Evolutionary conservation across 2,113 vertebrate genomes (phyloP).

Genomic region (Cyphomyrus discorhynchus): DNA sequence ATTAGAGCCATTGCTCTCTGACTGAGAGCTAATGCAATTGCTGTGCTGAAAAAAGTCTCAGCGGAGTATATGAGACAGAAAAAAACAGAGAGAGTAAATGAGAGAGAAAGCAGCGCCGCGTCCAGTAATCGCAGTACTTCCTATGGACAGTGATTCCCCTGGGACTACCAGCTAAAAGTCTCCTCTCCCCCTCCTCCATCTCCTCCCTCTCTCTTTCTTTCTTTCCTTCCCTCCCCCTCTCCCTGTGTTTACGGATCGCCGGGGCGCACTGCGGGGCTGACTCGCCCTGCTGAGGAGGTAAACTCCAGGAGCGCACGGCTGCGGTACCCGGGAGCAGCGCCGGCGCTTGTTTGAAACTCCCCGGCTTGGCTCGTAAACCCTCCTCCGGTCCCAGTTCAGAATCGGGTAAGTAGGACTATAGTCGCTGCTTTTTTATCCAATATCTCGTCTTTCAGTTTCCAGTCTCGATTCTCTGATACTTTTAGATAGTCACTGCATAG

Average conservation of each 20-base stretch:
- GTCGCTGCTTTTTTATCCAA: background rate
- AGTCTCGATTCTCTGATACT: background rate
- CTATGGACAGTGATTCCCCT: conserved; percentile 3
- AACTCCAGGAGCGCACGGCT: background rate
- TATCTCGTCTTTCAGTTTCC: background rate
- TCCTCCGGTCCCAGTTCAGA: background rate
- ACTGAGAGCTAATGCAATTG: conserved; percentile 20
- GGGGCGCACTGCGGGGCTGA: conserved; percentile 14
- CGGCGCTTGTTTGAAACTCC: background rate
- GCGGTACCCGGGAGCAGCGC: background rate
- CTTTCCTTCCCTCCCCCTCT: conserved; percentile 24
- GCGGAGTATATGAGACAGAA: conserved; percentile 1
- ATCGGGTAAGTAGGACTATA: background rate
- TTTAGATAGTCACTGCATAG: background rate
- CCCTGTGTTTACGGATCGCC: conserved; percentile 23
- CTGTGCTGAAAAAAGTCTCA: conserved; percentile 10
- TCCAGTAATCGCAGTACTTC: conserved; percentile 4
- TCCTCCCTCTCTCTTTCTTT: conserved; percentile 11
- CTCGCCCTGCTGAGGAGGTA: conserved; percentile 1
- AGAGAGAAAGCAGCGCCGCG: background rate
- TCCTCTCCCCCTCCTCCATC: background rate
- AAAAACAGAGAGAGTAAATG: background rate
- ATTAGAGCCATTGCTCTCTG: conserved; percentile 14
- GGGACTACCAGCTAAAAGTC: conserved; percentile 18
- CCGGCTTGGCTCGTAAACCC: background rate